Evolutionary conservation across 23 tunicate species (phyloP), one percentile per base, ranked within the genome.

Genomic region (Trididemnum clinides): DNA sequence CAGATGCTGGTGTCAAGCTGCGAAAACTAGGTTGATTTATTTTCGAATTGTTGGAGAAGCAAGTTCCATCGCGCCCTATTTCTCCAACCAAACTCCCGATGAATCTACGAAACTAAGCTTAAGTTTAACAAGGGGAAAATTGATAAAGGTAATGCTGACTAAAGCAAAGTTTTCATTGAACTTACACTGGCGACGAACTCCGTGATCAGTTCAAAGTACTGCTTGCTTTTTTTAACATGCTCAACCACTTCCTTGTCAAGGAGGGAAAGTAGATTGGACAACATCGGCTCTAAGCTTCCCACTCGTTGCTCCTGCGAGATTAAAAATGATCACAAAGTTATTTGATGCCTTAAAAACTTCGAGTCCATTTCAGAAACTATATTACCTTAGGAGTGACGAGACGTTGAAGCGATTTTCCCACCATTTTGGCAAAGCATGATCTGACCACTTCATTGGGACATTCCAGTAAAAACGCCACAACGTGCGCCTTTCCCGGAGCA

Each of bases 241-340:
- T 91, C 96, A 18, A 88, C 84, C 2, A 86, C 96, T 32, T 91
- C 90, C 21, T 90, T 83, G 50, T 91, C 96, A n/a, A 91, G 64
- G 30, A 91, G 71, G 19, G 87, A 28, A 1, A 86, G 51, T 28
- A 91, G 58, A 28, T 78, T 64, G 22, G 96, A 79, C 29, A 91
- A 25, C 29, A 91, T 33, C 71, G 70, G 90, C 33, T 91, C 90
- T 15, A 86, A 50, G 27, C 73, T 64, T 1, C 28, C 88, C 25
- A 22, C 33, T n/a, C 66, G 80, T 37, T 85, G 88, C 20, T 85
- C 88, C 88, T 85, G 33, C 21, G 19, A 15, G 26, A 69, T 30
- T 59, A 25, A 59, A n/a, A n/a, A n/a, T n/a, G n/a, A n/a, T n/a
- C n/a, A n/a, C n/a, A n/a, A n/a, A n/a, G n/a, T n/a, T n/a, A n/a